phyloP scores from a whole-genome alignment of 2,888 invertebrate genomes.

The Plagiodera versicolora region DNA sequence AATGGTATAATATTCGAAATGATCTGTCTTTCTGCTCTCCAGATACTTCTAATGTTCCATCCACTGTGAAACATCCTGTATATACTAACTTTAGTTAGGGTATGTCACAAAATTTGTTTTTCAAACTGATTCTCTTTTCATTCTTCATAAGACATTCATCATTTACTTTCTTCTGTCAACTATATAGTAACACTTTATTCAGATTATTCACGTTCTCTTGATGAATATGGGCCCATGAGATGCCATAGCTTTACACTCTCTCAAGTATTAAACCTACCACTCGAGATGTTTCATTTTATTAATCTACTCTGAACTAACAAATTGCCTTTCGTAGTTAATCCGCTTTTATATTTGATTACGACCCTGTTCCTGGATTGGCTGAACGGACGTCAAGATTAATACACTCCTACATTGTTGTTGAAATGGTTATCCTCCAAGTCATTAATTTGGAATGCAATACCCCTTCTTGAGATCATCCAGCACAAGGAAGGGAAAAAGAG shows the following conservation, averaged over 20 bases:
- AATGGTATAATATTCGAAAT: too few species aligned
- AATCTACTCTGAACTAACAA: conserved; percentile 11
- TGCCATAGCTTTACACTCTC: background rate
- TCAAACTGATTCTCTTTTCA: too few species aligned
- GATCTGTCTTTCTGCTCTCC: too few species aligned
- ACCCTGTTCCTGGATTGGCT: conserved; percentile 24
- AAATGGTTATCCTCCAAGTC: conserved; percentile 36
- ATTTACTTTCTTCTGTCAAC: too few species aligned
- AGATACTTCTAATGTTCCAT: too few species aligned
- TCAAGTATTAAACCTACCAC: background rate
- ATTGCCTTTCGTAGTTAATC: conserved; percentile 13
- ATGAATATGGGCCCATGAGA: too few species aligned
- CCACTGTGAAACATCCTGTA: too few species aligned
- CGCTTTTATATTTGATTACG: conserved; percentile 15
- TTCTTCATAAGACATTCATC: too few species aligned
- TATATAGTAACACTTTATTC: too few species aligned
- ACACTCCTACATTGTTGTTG: conserved; percentile 32
- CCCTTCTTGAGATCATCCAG: background rate
- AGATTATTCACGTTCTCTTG: too few species aligned
- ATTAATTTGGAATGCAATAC: conserved; percentile 35
- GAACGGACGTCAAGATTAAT: conserved; percentile 31
- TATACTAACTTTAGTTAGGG: too few species aligned
- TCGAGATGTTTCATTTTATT: background rate
- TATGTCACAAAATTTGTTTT: too few species aligned
- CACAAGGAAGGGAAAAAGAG: conserved; percentile 25